Evolutionary conservation across 2,113 vertebrate species (phyloP), one percentile per base, ranked within the genome.

Genomic region (Microtus richardsoni): DNA sequence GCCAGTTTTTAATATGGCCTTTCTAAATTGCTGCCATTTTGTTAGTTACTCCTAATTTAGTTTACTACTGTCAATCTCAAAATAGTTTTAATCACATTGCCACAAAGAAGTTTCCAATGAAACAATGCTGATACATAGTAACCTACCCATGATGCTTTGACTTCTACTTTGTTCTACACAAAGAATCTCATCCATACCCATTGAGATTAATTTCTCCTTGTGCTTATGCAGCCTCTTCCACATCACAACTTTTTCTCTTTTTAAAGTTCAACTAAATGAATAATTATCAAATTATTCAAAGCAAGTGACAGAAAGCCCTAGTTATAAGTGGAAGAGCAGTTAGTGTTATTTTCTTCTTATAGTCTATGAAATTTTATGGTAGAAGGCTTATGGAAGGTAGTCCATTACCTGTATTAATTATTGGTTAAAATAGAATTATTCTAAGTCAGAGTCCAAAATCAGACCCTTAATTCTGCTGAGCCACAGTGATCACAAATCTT

Each of bases 31-130:
- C 33, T 94, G 54, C 83, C 87, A 83, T 91, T 28, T 83, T 93
- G 52, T 92, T 92, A 94, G 80, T 91, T 47, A 82, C n/a, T 84
- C n/a, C 64, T 88, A 80, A 68, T 95, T n/a, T 85, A 78, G 78
- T 44, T 62, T 70, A 92, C 10, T 39, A 62, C 33, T 82, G 17
- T 91, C 30, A 90, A 41, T 79, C 22, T n/a, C 36, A 95, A 62
- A 89, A 47, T 24, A 94, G 54, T 95, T 91, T 75, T 41, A 75
- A 64, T 89, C 52, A 75, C 33, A 87, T 93, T 96, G 83, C 33
- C 64, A 88, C 60, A 89, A 92, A 49, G 22, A 85, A 95, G 26
- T n/a, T 60, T 60, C 30, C 44, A 80, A 91, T 90, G 85, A 66
- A 92, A 13, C 16, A 39, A 75, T 33, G 79, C 6, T 66, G 84